Conservation (phyloP, 2,113 vertebrate species). For the Apodemus speciosus region DNA sequence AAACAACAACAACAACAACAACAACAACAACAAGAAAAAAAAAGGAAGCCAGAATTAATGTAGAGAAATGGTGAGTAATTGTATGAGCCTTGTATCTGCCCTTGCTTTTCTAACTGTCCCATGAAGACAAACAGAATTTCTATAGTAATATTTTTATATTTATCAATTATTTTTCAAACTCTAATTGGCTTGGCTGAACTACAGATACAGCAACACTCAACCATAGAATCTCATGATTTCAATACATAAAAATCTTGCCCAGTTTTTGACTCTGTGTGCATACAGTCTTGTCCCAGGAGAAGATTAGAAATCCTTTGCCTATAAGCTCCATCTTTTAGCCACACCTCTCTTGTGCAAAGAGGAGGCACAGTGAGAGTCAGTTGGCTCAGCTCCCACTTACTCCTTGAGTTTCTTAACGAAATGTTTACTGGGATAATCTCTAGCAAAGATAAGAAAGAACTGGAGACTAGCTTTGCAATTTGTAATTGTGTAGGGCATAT, state of each 20-base stretch:
- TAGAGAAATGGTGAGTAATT: not conserved
- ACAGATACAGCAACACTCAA: not conserved
- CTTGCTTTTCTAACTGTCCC: not conserved
- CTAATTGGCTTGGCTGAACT: not conserved
- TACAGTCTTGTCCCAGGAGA: not conserved
- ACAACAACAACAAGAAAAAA: too few species aligned
- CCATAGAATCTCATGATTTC: not conserved
- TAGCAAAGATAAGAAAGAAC: not conserved
- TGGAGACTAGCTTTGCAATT: not conserved
- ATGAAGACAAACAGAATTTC: not conserved
- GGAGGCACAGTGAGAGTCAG: rapidly evolving
- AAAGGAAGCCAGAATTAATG: not conserved
- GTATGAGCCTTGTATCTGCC: not conserved
- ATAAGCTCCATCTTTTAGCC: not conserved
- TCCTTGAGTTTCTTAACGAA: not conserved
- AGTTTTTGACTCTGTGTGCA: not conserved
- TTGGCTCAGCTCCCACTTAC: not conserved
- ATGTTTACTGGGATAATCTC: not conserved
- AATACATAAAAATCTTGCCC: not conserved
- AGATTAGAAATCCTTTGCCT: not conserved
- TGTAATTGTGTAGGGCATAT: not conserved
- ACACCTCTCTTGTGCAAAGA: not conserved
- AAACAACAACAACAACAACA: too few species aligned
- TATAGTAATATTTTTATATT: not conserved
- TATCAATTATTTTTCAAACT: not conserved